Evolutionary conservation across 2,888 invertebrate species (phyloP).

Genomic region (Epirrhoe tristata): DNA sequence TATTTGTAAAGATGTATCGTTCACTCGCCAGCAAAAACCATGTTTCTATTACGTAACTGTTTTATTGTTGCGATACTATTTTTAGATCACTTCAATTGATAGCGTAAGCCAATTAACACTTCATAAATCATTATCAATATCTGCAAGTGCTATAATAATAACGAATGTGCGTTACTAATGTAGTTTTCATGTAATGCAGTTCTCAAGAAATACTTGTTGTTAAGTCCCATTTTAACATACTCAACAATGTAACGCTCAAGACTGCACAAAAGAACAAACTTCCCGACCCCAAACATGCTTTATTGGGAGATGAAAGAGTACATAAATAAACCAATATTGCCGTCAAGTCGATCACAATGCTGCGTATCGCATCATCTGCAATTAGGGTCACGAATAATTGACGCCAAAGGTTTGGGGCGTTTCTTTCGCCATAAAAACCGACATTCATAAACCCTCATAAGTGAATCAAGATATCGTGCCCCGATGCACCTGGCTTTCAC

Average conservation of each 20-base stretch:
- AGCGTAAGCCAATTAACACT: slow-evolving; percentile 36
- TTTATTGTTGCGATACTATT: slow-evolving; percentile 21
- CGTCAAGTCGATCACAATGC: slow-evolving; percentile 76
- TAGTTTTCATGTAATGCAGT: slow-evolving; percentile 8
- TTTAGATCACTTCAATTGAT: slow-evolving; percentile 34
- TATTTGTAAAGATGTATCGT: background rate
- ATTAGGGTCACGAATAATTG: slow-evolving; percentile 84
- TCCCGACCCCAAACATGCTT: slow-evolving; percentile 65
- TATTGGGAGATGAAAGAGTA: slow-evolving; percentile 55
- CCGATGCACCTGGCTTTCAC: slow-evolving; percentile 81
- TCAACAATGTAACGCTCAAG: slow-evolving; percentile 54
- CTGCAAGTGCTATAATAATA: slow-evolving; percentile 9
- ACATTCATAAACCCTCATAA: slow-evolving; percentile 79
- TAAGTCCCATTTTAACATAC: slow-evolving; percentile 51
- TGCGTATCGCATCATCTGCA: slow-evolving; percentile 82
- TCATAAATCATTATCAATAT: slow-evolving; percentile 11
- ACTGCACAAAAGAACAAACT: slow-evolving; percentile 66
- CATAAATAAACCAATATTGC: slow-evolving; percentile 75
- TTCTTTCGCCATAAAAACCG: slow-evolving; percentile 68
- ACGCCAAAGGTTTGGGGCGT: slow-evolving; percentile 78
- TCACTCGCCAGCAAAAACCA: background rate
- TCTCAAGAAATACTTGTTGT: slow-evolving; percentile 26
- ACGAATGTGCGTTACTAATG: background rate
- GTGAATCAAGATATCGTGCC: slow-evolving; percentile 82
- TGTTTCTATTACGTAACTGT: slow-evolving; percentile 17